A percentile compares a stretch with the other conserved stretches of the same genome.
Evolutionary conservation across 2,113 vertebrate species (phyloP).

Genomic region (Vanacampus margaritifer): DNA sequence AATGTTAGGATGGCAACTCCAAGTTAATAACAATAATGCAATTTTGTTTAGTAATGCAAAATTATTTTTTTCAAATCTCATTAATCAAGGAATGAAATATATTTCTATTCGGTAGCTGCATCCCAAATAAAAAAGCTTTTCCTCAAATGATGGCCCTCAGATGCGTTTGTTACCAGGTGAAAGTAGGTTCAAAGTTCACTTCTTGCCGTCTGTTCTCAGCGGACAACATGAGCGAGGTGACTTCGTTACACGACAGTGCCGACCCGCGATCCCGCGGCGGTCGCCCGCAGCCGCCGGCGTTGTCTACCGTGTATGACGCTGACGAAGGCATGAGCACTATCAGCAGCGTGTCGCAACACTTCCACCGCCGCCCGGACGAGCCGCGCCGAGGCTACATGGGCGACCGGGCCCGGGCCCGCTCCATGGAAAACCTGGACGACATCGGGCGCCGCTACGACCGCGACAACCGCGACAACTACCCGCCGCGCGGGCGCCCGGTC

Average conservation of each 20-base stretch:
- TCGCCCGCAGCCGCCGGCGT: slow-evolving; percentile 67
- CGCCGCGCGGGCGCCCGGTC: slow-evolving; percentile 44
- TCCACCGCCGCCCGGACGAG: slow-evolving; percentile 46
- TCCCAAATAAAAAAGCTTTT: too few relatives aligned
- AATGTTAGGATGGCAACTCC: too few relatives aligned
- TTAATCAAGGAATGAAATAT: too few relatives aligned
- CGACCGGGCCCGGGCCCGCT: slow-evolving; percentile 68
- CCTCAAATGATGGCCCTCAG: too few relatives aligned
- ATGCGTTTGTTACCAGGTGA: too few relatives aligned
- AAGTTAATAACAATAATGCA: too few relatives aligned
- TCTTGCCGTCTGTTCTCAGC: slow-evolving; percentile 47
- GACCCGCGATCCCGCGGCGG: slow-evolving; percentile 64
- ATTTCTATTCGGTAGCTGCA: too few relatives aligned
- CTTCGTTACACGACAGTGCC: slow-evolving; percentile 78
- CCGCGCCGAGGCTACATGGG: slow-evolving; percentile 43
- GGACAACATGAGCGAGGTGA: slow-evolving; percentile 82
- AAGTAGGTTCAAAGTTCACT: neutral
- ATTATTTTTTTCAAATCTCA: too few relatives aligned
- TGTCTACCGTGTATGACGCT: slow-evolving; percentile 68
- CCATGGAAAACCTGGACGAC: slow-evolving; percentile 84
- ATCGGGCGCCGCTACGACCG: slow-evolving; percentile 55
- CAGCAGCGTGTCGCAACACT: slow-evolving; percentile 77
- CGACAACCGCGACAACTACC: slow-evolving; percentile 45
- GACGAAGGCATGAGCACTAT: slow-evolving; percentile 78
- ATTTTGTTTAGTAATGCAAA: too few relatives aligned